Conservation (phyloP, 2,113 vertebrate species). For the Chaetorhynchus papuensis region DNA sequence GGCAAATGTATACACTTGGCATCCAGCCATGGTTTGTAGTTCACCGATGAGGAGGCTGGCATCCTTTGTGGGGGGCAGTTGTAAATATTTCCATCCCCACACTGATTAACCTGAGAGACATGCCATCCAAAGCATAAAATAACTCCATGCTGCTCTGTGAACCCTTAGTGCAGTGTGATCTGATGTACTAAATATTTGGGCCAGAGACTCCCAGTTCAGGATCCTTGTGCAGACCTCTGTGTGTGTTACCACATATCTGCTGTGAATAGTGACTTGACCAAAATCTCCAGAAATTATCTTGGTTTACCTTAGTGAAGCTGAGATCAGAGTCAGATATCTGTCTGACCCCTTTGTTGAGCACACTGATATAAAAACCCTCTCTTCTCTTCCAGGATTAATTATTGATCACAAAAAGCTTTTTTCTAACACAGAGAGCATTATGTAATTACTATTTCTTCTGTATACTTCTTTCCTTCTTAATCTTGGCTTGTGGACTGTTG, state of each 20-base stretch:
- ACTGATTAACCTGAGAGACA: neutral
- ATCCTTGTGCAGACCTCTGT: neutral
- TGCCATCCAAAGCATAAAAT: neutral
- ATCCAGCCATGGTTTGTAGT: neutral
- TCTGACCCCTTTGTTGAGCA: neutral
- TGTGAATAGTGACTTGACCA: neutral
- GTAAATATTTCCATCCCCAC: neutral
- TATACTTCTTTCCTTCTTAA: neutral
- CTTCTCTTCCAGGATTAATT: conserved; percentile 10
- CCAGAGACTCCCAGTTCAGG: neutral
- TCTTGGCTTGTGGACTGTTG: neutral
- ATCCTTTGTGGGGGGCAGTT: neutral
- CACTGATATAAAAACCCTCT: neutral
- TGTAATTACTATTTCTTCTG: neutral
- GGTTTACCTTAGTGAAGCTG: neutral
- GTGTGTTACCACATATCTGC: neutral
- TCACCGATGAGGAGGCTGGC: accelerated
- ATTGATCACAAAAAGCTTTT: conserved; percentile 1
- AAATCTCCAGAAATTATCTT: neutral
- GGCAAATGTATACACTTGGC: accelerated
- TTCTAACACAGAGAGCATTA: neutral
- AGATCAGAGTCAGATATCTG: neutral
- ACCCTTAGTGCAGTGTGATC: neutral
- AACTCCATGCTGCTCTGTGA: neutral
- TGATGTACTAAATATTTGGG: neutral